Evolutionary conservation across 2,113 vertebrate species (phyloP).

Genomic region (Climacteris rufus): DNA sequence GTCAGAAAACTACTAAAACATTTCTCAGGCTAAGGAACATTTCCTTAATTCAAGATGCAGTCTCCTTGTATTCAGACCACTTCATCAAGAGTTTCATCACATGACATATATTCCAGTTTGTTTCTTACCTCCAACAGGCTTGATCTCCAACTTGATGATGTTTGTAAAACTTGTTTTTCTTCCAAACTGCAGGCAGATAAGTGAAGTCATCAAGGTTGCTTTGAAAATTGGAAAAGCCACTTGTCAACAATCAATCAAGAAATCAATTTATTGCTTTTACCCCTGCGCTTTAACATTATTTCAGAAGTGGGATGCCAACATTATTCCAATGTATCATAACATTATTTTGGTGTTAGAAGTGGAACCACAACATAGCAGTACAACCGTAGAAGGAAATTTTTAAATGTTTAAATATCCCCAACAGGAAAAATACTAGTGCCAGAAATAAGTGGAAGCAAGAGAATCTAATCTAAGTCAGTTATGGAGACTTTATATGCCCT

Average conservation of each 20-base stretch:
- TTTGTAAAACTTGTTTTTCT: background rate
- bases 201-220: background rate
- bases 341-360: background rate
- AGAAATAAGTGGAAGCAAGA: background rate
- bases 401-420: background rate
- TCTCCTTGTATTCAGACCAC: background rate
- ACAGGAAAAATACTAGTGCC: background rate
- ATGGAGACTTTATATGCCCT: background rate
- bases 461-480: background rate
- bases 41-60: background rate
- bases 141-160: background rate
- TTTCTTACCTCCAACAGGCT: background rate
- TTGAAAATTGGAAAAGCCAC: background rate
- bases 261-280: background rate
- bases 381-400: background rate
- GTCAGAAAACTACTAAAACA: background rate
- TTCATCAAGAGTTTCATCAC: background rate
- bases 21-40: background rate
- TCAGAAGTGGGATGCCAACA: background rate
- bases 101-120: background rate
- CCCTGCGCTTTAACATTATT: background rate
- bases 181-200: background rate
- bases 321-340: background rate
- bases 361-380: background rate
- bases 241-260: background rate